phyloP scores from a whole-genome alignment of 1,140 invertebrate species.

The Drosophila funebris region DNA sequence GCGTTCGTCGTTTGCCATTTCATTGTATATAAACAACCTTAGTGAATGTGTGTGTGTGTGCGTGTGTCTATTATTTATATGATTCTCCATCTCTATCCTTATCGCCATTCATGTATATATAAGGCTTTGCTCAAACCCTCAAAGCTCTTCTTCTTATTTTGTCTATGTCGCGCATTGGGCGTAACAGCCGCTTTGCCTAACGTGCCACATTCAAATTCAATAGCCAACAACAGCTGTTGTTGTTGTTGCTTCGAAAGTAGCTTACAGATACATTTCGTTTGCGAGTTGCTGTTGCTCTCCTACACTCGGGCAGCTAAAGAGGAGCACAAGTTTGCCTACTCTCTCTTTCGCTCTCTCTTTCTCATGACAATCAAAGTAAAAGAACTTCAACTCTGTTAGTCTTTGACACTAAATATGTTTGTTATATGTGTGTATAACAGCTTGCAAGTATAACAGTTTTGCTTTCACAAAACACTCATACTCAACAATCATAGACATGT shows the following conservation, averaged over 20 bases:
- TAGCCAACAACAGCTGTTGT: constrained; percentile 39
- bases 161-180: constrained; percentile 1
- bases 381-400: too few species aligned
- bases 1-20: constrained; percentile 63
- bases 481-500: not conserved
- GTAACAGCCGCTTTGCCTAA: constrained; percentile 7
- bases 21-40: constrained; percentile 57
- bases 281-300: not conserved
- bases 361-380: constrained; percentile 6
- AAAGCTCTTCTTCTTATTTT: constrained; percentile 7
- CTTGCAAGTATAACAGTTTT: too few species aligned
- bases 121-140: not conserved
- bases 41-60: constrained; percentile 43
- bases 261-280: constrained; percentile 45
- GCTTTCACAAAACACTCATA: not conserved
- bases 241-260: constrained; percentile 44
- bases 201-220: constrained; percentile 65
- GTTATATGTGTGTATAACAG: too few species aligned
- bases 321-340: not conserved
- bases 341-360: not conserved
- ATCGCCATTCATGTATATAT: constrained; percentile 18
- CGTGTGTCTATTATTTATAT: constrained; percentile 65
- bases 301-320: not conserved
- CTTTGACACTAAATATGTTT: too few species aligned
- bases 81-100: not conserved